These are phyloP conservation scores for Thunnus albacares DNA, from an alignment of 2,797 vertebrate species.

Conservation along the genomic window DNA sequence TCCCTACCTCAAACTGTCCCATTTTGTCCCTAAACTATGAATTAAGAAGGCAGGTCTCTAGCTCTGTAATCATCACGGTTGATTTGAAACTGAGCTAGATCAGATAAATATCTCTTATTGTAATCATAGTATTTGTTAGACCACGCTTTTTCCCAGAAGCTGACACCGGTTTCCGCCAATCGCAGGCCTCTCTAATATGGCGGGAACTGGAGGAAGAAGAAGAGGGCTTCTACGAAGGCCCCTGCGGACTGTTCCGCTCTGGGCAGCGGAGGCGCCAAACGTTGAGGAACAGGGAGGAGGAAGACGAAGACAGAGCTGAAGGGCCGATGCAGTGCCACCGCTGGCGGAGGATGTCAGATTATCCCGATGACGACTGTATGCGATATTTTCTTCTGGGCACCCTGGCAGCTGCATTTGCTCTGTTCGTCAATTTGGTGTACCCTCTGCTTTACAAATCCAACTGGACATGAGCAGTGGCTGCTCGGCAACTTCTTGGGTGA, in stretches of 20 bases:
- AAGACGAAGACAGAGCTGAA: conserved; percentile 85
- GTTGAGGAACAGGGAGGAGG: conserved; percentile 57
- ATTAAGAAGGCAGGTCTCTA: background rate
- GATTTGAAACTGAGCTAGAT: conserved; percentile 4
- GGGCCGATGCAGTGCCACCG: conserved; percentile 75
- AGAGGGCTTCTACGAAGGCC: conserved; percentile 79
- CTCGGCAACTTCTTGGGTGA: background rate
- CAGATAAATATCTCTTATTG: conserved; percentile 25
- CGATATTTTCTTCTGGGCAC: conserved; percentile 95
- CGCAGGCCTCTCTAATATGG: conserved; percentile 99
- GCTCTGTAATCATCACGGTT: conserved; percentile 2
- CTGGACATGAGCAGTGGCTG: conserved; percentile 80
- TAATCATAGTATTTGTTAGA: conserved; percentile 75
- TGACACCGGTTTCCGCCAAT: conserved; percentile 98
- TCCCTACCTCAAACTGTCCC: background rate
- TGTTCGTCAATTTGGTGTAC: conserved; percentile 93
- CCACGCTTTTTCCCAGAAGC: conserved; percentile 85
- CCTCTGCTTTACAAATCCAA: conserved; percentile 89
- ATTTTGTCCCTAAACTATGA: background rate
- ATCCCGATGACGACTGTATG: conserved; percentile 90
- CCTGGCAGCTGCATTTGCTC: conserved; percentile 90
- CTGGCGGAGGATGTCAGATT: conserved; percentile 81
- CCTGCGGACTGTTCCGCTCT: conserved; percentile 75
- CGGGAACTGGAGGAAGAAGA: conserved; percentile 99
- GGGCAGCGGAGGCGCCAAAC: conserved; percentile 71